Conservation (phyloP, 2,797 vertebrate species). For the Phalanger gymnotis region DNA sequence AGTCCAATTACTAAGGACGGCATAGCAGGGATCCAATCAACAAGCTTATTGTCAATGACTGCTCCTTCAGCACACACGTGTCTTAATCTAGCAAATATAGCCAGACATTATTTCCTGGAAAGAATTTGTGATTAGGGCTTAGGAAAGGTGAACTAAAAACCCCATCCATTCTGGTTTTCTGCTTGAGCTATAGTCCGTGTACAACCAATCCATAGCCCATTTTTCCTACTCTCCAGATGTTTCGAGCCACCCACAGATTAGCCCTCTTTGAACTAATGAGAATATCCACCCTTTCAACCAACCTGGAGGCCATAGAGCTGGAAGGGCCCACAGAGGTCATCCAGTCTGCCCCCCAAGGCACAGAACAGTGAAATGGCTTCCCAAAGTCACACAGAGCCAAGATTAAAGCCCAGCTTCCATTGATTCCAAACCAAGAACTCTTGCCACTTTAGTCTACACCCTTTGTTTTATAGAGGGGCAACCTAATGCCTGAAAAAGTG, state of each 20-base stretch:
- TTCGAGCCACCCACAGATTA: background rate
- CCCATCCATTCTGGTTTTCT: background rate
- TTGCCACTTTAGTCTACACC: background rate
- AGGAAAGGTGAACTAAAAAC: background rate
- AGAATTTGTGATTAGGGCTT: conserved; percentile 10
- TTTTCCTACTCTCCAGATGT: background rate
- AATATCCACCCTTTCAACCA: background rate
- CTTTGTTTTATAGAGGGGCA: background rate
- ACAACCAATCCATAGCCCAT: background rate
- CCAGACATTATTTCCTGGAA: conserved; percentile 25
- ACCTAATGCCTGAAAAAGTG: background rate
- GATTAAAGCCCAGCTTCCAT: background rate
- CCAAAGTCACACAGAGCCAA: background rate
- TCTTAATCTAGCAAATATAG: conserved; percentile 27
- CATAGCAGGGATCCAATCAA: background rate
- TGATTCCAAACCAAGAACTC: background rate
- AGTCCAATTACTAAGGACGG: conserved; percentile 14
- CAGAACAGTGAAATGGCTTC: background rate
- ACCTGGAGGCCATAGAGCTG: background rate
- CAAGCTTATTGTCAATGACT: conserved; percentile 3
- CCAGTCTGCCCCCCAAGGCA: background rate
- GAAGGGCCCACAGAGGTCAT: background rate
- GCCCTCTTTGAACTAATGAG: background rate
- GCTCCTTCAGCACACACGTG: background rate
- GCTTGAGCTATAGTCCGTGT: background rate